These are phyloP conservation scores for Neotoma lepida DNA, from an alignment of 2,113 vertebrate species.

Conservation along the genomic window DNA sequence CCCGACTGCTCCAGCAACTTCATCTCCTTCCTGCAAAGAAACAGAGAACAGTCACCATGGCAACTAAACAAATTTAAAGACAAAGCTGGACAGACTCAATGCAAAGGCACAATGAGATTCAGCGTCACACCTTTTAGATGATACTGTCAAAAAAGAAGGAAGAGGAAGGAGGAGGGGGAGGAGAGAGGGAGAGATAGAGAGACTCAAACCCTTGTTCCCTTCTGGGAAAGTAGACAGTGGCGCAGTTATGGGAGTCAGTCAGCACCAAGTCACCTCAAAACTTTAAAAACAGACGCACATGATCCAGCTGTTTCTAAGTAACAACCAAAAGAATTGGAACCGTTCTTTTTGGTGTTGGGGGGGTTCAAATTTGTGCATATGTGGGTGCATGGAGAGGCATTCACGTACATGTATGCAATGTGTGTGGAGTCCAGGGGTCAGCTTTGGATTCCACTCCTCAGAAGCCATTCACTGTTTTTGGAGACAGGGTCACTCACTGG, in stretches of 20 bases:
- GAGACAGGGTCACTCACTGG: background rate
- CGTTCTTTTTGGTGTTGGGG: background rate
- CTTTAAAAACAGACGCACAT: background rate
- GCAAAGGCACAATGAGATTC: background rate
- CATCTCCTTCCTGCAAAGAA: constrained; percentile 89
- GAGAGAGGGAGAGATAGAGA: background rate
- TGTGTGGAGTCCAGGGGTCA: background rate
- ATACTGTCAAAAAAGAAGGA: background rate
- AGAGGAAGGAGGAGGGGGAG: background rate
- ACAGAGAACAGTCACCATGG: background rate
- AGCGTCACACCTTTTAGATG: background rate
- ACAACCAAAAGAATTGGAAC: background rate
- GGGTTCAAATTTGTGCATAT: background rate
- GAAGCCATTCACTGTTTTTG: background rate
- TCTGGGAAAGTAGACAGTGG: background rate
- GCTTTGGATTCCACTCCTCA: background rate
- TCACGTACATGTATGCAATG: background rate
- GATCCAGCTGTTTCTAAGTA: background rate
- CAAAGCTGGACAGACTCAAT: background rate
- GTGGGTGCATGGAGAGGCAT: background rate
- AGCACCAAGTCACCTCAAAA: background rate
- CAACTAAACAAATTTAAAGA: background rate
- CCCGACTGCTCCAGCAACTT: constrained; percentile 87
- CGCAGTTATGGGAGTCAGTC: background rate
- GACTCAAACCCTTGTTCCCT: background rate